Evolutionary conservation across 2,797 vertebrate genomes (phyloP).

Genomic region (Dromococcyx pavoninus): DNA sequence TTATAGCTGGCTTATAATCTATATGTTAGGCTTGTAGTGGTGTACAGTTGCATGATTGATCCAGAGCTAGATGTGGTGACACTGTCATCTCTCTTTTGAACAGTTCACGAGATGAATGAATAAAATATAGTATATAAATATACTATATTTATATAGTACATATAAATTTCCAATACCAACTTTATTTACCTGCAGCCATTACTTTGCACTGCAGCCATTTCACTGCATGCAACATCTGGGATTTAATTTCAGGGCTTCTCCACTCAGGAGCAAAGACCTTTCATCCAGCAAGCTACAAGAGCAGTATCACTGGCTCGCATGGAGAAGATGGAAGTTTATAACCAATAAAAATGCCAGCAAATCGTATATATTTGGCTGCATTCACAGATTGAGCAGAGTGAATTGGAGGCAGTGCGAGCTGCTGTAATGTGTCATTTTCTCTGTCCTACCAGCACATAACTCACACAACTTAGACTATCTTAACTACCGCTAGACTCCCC

Average conservation of each 20-base stretch:
- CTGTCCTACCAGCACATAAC: not conserved
- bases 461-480: conserved; percentile 2
- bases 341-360: conserved; percentile 14
- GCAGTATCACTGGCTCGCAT: not conserved
- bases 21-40: not conserved
- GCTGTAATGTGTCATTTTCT: conserved; percentile 9
- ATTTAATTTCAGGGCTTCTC: not conserved
- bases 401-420: not conserved
- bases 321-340: conserved; percentile 2
- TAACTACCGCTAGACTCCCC: not conserved
- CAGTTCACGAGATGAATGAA: not conserved
- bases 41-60: not conserved
- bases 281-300: not conserved
- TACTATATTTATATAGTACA: no score
- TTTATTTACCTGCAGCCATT: not conserved
- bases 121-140: no score
- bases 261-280: not conserved
- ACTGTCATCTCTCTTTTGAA: not conserved
- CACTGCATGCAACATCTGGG: not conserved
- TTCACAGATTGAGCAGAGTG: conserved; percentile 27
- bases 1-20: not conserved
- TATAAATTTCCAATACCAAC: not conserved
- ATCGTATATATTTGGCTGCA: not conserved
- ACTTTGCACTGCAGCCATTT: conserved; percentile 10
- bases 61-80: not conserved